Evolutionary conservation across 2,888 invertebrate species (phyloP).

Genomic region (Callyntrura sp.): DNA sequence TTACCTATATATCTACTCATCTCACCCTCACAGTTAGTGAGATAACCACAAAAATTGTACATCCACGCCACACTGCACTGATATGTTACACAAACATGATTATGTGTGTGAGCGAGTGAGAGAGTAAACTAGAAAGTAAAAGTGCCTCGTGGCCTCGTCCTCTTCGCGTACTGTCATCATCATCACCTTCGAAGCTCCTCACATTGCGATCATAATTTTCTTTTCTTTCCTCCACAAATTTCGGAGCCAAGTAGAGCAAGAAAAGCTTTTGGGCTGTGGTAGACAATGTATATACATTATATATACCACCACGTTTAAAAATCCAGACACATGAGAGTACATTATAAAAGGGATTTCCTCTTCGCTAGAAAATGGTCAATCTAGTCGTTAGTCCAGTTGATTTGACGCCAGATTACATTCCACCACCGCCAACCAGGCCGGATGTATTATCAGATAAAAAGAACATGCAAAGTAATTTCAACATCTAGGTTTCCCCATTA

Average conservation of each 20-base stretch:
- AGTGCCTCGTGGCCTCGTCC: slow-evolving; percentile 53
- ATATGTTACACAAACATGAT: background rate
- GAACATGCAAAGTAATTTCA: background rate
- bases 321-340: background rate
- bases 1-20: slow-evolving; percentile 17
- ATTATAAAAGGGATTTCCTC: background rate
- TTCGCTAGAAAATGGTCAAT: background rate
- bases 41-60: background rate
- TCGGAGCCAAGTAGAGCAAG: slow-evolving; percentile 56
- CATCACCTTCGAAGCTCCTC: slow-evolving; percentile 32
- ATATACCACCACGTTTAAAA: background rate
- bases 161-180: slow-evolving; percentile 36
- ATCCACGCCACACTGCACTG: background rate
- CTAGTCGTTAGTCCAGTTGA: slow-evolving; percentile 18
- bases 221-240: slow-evolving; percentile 13
- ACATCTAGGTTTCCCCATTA: slow-evolving; percentile 3
- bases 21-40: too few species aligned
- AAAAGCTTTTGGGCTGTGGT: background rate
- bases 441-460: slow-evolving; percentile 4
- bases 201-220: slow-evolving; percentile 40
- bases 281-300: background rate
- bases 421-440: background rate
- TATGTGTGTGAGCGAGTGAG: background rate
- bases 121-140: slow-evolving; percentile 28
- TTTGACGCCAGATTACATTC: too few species aligned